Base-by-base conservation (phyloP, 2,888 invertebrate species). In the Pimpla rufipes region DNA sequence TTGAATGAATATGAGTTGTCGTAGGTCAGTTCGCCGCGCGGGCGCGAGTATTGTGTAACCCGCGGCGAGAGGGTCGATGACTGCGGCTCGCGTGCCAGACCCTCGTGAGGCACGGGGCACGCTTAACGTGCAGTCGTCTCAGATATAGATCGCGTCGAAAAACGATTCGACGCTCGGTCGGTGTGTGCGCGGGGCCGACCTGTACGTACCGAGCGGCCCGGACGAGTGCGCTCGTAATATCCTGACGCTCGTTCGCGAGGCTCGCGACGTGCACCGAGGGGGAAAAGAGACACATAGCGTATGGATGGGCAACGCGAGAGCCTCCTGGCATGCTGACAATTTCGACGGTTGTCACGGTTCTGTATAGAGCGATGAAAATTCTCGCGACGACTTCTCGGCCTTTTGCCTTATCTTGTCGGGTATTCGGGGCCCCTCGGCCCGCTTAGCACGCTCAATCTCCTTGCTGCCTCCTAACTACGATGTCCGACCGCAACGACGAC, bases 1-100 rank as follows among this genome's bases (percentile, higher is more conserved):
- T 78, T 59, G 81, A 82, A 83, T 81, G 84, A 83, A 83, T 75
- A 68, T 52, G 57, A 82, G 59, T 85, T 84, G 82, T 45, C 78
- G 81, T 82, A 85, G 87, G 86, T 87, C 86, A 87, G 87, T 81
- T 74, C 57, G 18, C 50, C 10, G 50, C 45, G 64, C 21, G 37
- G 59, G 68, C 21, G 45, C 66, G 50, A 8, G 37, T 62, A 74
- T 73, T 77, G 74, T 74, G 73, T 74, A 68, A 80, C 50, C 45
- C 70, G 37, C 50, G 75, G 57, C 75, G 76, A 70, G 76, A 82
- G 87, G 91, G 92, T 92, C 91, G 91, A 91, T 89, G 92, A 91
- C 92, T 92, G 88, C 87, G 89, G 88, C 83, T 90, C 89, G 92
- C 92, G 92, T 92, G 92, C 86, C 87, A 89, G 88, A 87, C 87